Evolutionary conservation across 2,797 vertebrate genomes (phyloP), one percentile per base, ranked within the genome.

Genomic region (Micropoecilia bifurca): DNA sequence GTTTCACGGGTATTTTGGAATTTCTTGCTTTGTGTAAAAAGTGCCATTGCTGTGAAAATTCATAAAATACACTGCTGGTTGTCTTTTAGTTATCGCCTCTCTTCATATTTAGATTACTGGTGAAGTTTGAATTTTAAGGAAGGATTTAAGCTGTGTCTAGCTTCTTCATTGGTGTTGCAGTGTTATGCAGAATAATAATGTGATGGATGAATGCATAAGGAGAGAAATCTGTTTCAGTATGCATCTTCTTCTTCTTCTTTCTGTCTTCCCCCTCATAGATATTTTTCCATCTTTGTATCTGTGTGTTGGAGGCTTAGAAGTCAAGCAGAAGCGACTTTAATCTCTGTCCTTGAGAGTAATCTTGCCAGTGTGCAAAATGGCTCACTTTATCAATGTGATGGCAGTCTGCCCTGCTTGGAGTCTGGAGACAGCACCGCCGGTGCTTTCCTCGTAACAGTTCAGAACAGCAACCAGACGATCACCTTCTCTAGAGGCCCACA

Each of bases 281-380:
- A 55, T 75, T 36, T 74, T 59, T 80, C n/a, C 80, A 55, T 74
- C 8, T 78, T 36, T 80, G 55, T 80, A 55, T 85, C 36, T 83
- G 73, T 78, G 73, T 80, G 75, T 81, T 74, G 72, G 41, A 43
- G 68, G 80, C 76, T 86, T 91, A 85, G 82, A 87, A 89, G 84
- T 90, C 85, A 88, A 90, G 93, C 79, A 92, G 91, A 93, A 93
- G 82, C 89, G 82, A 88, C 91, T 95, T 94, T 94, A 94, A 95
- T 94, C 94, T 94, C 89, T 95, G 94, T 96, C 95, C 94, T 96
- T 96, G 93, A 94, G 92, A 94, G 92, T 93, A 95, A 96, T 95
- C 95, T 95, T 95, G 91, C 92, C 91, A 89, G 87, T 93, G 93
- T 93, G 91, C 91, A 94, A 95, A 95, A 95, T 90, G 91, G 93